phyloP scores from a whole-genome alignment of 2,888 invertebrate genomes.

The Drosophila falleni region DNA sequence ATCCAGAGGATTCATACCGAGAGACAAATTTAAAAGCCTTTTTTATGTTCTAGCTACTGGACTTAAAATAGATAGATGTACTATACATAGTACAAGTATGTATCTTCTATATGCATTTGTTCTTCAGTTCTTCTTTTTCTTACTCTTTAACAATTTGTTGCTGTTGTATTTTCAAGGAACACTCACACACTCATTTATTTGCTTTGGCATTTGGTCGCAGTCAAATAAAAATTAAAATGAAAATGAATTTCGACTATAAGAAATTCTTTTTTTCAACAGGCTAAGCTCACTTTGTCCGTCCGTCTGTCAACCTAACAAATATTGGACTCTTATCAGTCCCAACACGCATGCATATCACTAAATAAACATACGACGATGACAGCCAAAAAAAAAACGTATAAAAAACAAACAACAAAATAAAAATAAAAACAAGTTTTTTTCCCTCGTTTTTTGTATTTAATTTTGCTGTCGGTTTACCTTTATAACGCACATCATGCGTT shows the following conservation, averaged over 20 bases:
- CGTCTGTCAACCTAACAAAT: constrained; percentile 52
- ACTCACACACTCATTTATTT: constrained; percentile 59
- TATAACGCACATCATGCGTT: constrained; percentile 51
- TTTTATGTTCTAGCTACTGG: neutral
- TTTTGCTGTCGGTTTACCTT: constrained; percentile 46
- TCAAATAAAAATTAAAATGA: constrained; percentile 29
- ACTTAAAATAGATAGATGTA: constrained; percentile 39
- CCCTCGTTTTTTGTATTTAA: constrained; percentile 22
- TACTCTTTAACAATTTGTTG: neutral
- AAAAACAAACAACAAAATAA: constrained; percentile 12
- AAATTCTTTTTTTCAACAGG: constrained; percentile 32
- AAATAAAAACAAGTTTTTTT: constrained; percentile 22
- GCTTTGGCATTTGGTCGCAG: constrained; percentile 77
- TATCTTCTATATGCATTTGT: constrained; percentile 37
- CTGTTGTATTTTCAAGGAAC: constrained; percentile 60
- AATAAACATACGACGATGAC: constrained; percentile 51
- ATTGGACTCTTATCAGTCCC: constrained; percentile 63
- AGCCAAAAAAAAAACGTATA: constrained; percentile 32
- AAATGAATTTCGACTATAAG: constrained; percentile 57
- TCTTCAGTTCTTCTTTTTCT: neutral
- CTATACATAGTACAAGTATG: constrained; percentile 53
- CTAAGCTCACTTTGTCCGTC: constrained; percentile 41
- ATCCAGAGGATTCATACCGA: too few species aligned
- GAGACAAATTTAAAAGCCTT: neutral
- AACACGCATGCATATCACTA: constrained; percentile 66